These are phyloP conservation scores for Drosophila bunnanda DNA, from an alignment of 2,888 invertebrate genomes.

Conservation along the genomic window DNA sequence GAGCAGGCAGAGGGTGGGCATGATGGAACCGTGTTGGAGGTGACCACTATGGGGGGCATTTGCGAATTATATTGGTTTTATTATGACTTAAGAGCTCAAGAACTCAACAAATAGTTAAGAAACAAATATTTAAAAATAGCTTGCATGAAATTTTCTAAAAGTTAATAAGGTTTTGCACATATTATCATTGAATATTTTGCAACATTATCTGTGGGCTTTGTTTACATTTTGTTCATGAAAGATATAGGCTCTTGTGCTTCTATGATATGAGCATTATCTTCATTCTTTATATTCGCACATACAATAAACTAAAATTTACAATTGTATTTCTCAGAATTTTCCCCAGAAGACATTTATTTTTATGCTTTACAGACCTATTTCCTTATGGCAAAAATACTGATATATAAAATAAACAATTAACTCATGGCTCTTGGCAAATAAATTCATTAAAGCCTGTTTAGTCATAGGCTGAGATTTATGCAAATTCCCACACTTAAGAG, in stretches of 20 bases:
- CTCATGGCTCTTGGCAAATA: not conserved
- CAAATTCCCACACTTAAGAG: conserved; percentile 14
- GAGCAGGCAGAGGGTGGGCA: conserved; percentile 3
- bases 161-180: not conserved
- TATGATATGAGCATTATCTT: not conserved
- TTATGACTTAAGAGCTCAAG: not conserved
- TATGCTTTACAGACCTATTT: not conserved
- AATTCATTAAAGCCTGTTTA: not conserved
- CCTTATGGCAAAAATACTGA: not conserved
- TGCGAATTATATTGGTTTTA: not conserved
- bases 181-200: not conserved
- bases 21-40: conserved; percentile 10
- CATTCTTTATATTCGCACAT: not conserved
- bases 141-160: not conserved
- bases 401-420: not conserved
- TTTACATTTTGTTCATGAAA: not conserved
- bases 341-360: not conserved
- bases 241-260: no score
- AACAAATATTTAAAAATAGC: not conserved
- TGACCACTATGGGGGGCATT: not conserved
- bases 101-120: not conserved
- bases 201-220: not conserved
- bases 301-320: not conserved
- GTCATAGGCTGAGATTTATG: conserved; percentile 2
- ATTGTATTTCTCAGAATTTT: not conserved